Evolutionary conservation across 2,888 invertebrate species (phyloP), one percentile per base, ranked within the genome.

Genomic region (Oxytorus armatus): DNA sequence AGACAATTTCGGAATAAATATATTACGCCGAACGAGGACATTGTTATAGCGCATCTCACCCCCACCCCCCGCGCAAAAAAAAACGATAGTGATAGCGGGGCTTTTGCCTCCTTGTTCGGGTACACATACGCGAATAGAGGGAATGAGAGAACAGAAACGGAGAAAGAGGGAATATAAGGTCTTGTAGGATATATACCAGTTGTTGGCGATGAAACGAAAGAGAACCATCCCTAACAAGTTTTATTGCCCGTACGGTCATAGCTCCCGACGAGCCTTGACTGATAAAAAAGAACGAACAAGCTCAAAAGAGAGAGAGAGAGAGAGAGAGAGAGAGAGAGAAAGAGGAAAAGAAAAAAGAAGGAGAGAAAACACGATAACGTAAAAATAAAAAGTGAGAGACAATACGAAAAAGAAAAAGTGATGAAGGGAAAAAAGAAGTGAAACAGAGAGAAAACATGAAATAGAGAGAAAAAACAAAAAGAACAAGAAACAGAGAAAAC

Each of bases 1-100:
- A 77, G 77, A 81, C 77, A 77, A 81, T 81, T 77, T 77, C 47
- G 74, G 74, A 65, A 81, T 77, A 77, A 81, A 81, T 77, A 81
- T 81, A 81, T 73, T 73, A 80, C 63, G 33, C 69, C 16, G 69
- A 73, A 74, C 68, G 80, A 63, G 80, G 57, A 80, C 68, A 55
- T 39, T 47, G 69, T 25, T 55, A 33, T 11, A 18, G 69, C 69
- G 21, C 57, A 25, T n/a, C n/a, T n/a, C n/a, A n/a, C n/a, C n/a
- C n/a, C n/a, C n/a, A n/a, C n/a, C n/a, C n/a, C n/a, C n/a, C n/a
- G n/a, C n/a, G n/a, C n/a, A n/a, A n/a, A n/a, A n/a, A 47, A 16
- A 57, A 36, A 57, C 69, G 70, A 70, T 59, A 47, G 57, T 57
- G 14, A 16, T 47, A 70, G 57, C 18, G 47, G 47, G 47, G 57